Evolutionary conservation across 2,113 vertebrate species (phyloP).

Genomic region (Glaucomys volans): DNA sequence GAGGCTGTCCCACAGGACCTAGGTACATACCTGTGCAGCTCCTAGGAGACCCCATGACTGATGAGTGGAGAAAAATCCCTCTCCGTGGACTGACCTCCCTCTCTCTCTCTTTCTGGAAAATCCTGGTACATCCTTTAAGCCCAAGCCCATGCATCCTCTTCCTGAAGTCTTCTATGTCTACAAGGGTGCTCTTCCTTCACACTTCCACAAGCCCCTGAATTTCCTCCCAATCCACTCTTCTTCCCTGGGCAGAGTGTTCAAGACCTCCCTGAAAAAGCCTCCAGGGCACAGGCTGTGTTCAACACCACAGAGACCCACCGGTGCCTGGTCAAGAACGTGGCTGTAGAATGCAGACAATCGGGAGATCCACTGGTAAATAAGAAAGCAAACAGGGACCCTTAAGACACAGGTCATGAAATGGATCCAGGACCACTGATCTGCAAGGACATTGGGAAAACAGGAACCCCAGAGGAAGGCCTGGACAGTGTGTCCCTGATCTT

Average conservation of each 20-base stretch:
- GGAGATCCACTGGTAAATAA: neutral
- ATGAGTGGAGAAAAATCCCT: neutral
- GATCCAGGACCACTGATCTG: neutral
- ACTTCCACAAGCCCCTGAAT: neutral
- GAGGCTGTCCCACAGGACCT: neutral
- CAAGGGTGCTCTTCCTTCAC: neutral
- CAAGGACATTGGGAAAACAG: neutral
- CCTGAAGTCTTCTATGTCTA: neutral
- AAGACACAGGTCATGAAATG: neutral
- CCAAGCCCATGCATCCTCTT: neutral
- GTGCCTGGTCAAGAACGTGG: neutral
- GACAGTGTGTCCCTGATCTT: accelerated
- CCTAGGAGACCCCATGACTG: neutral
- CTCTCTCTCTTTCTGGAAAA: neutral
- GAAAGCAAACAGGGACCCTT: neutral
- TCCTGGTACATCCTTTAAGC: neutral
- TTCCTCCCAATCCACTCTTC: neutral
- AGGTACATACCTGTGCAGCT: neutral
- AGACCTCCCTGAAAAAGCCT: neutral
- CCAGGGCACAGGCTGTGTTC: neutral
- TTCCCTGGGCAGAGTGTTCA: neutral
- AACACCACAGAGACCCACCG: neutral
- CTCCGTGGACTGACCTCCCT: neutral
- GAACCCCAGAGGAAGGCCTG: neutral
- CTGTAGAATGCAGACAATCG: neutral